A percentile compares a stretch with the other conserved stretches of the same genome.
These are phyloP conservation scores for Amphiura filiformis DNA, from an alignment of 35 echinoderm and acorn worm species.

Conservation along the genomic window DNA sequence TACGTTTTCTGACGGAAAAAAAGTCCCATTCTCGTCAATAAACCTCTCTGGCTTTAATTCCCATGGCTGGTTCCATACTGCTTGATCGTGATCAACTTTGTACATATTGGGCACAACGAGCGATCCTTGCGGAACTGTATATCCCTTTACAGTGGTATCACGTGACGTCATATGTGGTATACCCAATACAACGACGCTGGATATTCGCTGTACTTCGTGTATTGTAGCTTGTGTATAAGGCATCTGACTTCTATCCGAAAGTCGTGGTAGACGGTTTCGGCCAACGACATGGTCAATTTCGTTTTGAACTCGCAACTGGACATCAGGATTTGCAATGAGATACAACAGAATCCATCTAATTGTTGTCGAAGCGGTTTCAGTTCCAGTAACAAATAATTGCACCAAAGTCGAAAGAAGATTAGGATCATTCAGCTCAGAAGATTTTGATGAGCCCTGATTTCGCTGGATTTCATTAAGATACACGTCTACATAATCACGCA, in stretches of 20 bases:
- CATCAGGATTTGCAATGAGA: neutral
- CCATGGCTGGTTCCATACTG: slow-evolving; percentile 25
- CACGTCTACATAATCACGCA: too few species aligned
- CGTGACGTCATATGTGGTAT: slow-evolving; percentile 14
- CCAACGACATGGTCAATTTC: slow-evolving; percentile 47
- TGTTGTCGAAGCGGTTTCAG: slow-evolving; percentile 30
- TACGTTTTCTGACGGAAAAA: slow-evolving; percentile 25
- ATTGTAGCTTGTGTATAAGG: slow-evolving; percentile 41
- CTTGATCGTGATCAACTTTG: neutral
- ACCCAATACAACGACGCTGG: neutral
- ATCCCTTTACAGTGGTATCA: slow-evolving; percentile 14
- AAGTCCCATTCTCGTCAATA: slow-evolving; percentile 32
- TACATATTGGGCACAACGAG: slow-evolving; percentile 27
- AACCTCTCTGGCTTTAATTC: slow-evolving; percentile 41
- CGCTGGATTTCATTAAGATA: too few species aligned
- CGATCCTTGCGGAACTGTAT: slow-evolving; percentile 31
- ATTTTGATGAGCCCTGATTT: too few species aligned
- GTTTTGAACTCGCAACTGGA: slow-evolving; percentile 33
- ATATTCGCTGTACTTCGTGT: slow-evolving; percentile 24
- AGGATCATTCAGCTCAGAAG: too few species aligned
- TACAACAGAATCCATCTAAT: slow-evolving; percentile 12
- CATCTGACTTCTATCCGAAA: slow-evolving; percentile 17
- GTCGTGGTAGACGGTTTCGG: neutral
- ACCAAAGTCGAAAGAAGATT: too few species aligned
- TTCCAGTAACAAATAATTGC: slow-evolving; percentile 24